Conservation (phyloP, 2,888 invertebrate genomes). For the Machimus atricapillus region DNA sequence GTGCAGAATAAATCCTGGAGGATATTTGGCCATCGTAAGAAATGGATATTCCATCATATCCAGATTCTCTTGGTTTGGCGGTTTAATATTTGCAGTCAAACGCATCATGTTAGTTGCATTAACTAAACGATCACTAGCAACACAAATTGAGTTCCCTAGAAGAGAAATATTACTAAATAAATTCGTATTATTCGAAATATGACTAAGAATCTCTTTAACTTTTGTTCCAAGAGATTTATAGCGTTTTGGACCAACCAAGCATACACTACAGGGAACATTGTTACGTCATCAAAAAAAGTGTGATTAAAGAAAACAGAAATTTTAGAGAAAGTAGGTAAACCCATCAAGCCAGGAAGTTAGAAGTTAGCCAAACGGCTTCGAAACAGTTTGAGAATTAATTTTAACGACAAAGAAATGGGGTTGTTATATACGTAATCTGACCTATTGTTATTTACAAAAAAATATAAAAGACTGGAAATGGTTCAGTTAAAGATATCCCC, state of each 20-base stretch:
- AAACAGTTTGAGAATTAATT: background rate
- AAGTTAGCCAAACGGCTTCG: background rate
- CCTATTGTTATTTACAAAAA: background rate
- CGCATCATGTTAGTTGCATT: slow-evolving; percentile 66
- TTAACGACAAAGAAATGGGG: slow-evolving; percentile 25
- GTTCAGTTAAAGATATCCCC: background rate
- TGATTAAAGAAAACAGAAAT: background rate
- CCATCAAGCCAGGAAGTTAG: slow-evolving; percentile 1
- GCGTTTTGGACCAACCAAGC: slow-evolving; percentile 33
- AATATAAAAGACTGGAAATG: background rate
- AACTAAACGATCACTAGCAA: slow-evolving; percentile 69
- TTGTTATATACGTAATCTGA: background rate
- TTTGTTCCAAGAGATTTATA: background rate
- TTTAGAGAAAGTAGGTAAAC: background rate
- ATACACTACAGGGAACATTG: slow-evolving; percentile 3
- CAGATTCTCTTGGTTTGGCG: slow-evolving; percentile 77
- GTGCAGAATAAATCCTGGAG: slow-evolving; percentile 85
- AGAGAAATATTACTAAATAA: slow-evolving; percentile 45
- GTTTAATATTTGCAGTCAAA: slow-evolving; percentile 68
- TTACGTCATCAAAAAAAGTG: background rate
- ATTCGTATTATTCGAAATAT: background rate
- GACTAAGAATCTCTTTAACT: background rate
- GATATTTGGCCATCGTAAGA: slow-evolving; percentile 89
- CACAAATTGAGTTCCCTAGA: slow-evolving; percentile 76
- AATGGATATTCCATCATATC: slow-evolving; percentile 96